Conservation (phyloP, 2,113 vertebrate genomes). For the Dolichallabes microphthalmus region DNA sequence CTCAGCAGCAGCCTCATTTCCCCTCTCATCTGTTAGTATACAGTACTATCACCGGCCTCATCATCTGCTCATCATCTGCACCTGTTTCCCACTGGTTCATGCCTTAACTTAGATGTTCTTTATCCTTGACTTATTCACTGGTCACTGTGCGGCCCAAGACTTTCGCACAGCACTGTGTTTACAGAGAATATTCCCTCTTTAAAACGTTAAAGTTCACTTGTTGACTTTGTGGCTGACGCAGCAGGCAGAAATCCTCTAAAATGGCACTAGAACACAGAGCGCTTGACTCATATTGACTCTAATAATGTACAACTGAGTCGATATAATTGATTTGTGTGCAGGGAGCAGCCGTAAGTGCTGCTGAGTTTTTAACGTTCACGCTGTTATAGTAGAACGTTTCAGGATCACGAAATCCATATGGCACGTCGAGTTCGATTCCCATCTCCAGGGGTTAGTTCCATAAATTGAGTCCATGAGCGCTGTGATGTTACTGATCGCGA, state of each 20-base stretch:
- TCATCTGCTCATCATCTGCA: too few relatives aligned
- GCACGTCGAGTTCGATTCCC: not conserved
- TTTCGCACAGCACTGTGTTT: not conserved
- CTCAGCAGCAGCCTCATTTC: too few relatives aligned
- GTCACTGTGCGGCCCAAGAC: too few relatives aligned
- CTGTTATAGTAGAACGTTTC: conserved; percentile 1
- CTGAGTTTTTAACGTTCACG: not conserved
- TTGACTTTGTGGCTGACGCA: not conserved
- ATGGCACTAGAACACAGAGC: not conserved
- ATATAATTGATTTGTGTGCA: not conserved
- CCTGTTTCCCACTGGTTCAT: too few relatives aligned
- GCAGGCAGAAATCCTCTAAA: not conserved
- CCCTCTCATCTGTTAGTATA: too few relatives aligned
- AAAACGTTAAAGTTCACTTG: not conserved
- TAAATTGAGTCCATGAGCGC: not conserved
- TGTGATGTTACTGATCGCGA: not conserved
- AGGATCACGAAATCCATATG: not conserved
- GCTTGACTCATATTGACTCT: not conserved
- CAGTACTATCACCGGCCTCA: too few relatives aligned
- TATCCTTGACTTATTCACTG: too few relatives aligned
- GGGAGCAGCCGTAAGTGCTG: conserved; percentile 14
- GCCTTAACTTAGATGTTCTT: too few relatives aligned
- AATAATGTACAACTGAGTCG: not conserved
- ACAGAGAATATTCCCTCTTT: not conserved
- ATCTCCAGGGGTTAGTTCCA: not conserved